Evolutionary conservation across 2,888 invertebrate species (phyloP).

Genomic region (Hermaeophaga mercurialis): DNA sequence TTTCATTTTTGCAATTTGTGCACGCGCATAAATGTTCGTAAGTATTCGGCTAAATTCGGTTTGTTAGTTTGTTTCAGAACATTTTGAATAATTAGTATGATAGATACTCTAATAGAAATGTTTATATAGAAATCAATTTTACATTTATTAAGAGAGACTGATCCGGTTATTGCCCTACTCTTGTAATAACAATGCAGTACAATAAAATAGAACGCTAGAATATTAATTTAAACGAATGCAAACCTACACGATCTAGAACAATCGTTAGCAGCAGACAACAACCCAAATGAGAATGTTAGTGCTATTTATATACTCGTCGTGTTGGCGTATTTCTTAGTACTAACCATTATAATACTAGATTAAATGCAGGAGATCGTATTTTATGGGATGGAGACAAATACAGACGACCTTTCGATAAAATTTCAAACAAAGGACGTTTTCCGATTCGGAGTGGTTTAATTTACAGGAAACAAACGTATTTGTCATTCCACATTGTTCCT

Average conservation of each 20-base stretch:
- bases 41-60: too few species aligned
- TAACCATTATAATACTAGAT: conserved; percentile 12
- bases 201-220: conserved; percentile 3
- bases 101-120: too few species aligned
- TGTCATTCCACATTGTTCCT: too few species aligned
- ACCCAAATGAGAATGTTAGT: conserved; percentile 5
- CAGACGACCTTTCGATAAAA: conserved; percentile 5
- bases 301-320: neutral
- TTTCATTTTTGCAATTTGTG: too few species aligned
- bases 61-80: too few species aligned
- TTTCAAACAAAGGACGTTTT: conserved; percentile 6
- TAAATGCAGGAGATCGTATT: neutral
- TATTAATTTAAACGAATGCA: conserved; percentile 14
- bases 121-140: too few species aligned
- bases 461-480: too few species aligned
- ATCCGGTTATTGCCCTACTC: neutral
- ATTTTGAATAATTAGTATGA: too few species aligned
- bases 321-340: conserved; percentile 14
- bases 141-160: too few species aligned
- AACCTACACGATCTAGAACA: conserved; percentile 11
- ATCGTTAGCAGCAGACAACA: conserved; percentile 7
- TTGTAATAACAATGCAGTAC: conserved; percentile 9
- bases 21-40: too few species aligned
- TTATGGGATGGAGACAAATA: conserved; percentile 1
- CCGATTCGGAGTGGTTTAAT: too few species aligned